phyloP scores from a whole-genome alignment of 1,140 invertebrate species.

The Cyphomyrmex costatus region DNA sequence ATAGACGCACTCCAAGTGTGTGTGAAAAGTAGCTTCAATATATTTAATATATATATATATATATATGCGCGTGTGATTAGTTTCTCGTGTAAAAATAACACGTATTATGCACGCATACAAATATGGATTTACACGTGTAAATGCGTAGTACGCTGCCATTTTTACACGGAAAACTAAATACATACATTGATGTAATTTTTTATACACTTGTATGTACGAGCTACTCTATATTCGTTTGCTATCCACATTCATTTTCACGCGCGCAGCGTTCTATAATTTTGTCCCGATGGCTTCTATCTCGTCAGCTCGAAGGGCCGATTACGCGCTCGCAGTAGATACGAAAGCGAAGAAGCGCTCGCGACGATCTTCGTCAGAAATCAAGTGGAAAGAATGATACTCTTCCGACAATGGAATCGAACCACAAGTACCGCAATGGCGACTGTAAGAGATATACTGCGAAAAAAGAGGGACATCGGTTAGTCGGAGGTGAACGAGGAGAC shows the following conservation, averaged over 20 bases:
- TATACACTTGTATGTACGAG: background rate
- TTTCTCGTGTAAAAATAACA: too few relatives aligned
- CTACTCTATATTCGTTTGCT: conserved; percentile 14
- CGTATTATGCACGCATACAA: too few relatives aligned
- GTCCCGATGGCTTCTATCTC: background rate
- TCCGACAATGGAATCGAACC: conserved; percentile 56
- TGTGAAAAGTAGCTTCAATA: too few relatives aligned
- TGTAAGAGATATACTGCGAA: conserved; percentile 38
- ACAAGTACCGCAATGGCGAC: conserved; percentile 51
- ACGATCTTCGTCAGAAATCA: conserved; percentile 59
- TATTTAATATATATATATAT: too few relatives aligned
- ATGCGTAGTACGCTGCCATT: too few relatives aligned
- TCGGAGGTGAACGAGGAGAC: conserved; percentile 59
- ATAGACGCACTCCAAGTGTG: background rate
- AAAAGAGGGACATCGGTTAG: conserved; percentile 51
- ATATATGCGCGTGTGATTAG: background rate
- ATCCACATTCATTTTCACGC: conserved; percentile 18
- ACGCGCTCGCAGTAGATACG: conserved; percentile 1
- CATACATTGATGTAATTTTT: too few relatives aligned
- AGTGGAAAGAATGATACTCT: conserved; percentile 61
- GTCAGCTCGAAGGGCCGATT: conserved; percentile 29
- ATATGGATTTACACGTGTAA: too few relatives aligned
- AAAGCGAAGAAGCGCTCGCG: background rate
- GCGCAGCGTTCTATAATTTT: conserved; percentile 23
- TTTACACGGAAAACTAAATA: too few relatives aligned